Evolutionary conservation across 2,797 vertebrate species (phyloP).

Genomic region (Toxotes lorentzi): DNA sequence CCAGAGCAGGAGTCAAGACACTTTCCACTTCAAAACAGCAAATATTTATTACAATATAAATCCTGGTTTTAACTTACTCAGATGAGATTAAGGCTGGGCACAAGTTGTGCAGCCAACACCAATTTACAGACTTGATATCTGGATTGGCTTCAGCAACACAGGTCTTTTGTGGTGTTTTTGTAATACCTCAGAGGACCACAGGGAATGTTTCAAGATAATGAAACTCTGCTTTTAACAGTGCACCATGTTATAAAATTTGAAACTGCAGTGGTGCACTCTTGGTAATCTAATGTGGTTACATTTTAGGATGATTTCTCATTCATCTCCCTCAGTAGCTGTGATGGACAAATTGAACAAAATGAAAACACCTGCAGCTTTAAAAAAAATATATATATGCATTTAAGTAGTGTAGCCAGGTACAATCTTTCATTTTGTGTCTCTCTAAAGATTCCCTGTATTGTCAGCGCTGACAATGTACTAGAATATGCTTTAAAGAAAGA

Average conservation of each 20-base stretch:
- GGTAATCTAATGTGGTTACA: neutral
- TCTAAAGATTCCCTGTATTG: neutral
- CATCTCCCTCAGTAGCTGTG: neutral
- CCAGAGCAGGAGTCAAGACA: neutral
- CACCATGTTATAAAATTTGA: neutral
- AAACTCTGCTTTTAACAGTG: neutral
- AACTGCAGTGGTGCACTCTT: neutral
- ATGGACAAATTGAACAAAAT: neutral
- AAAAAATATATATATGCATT: neutral
- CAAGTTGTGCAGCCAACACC: constrained; percentile 10
- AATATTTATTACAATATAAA: constrained; percentile 11
- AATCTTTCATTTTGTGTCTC: neutral
- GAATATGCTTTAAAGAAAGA: neutral
- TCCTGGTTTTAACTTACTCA: constrained; percentile 18
- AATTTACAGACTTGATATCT: neutral
- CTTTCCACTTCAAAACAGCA: constrained; percentile 42
- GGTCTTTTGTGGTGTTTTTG: constrained; percentile 3
- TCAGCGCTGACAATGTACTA: neutral
- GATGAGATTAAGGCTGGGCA: constrained; percentile 10
- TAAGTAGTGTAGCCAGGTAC: neutral
- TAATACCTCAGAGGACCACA: constrained; percentile 22
- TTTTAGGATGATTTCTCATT: neutral
- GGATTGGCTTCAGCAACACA: constrained; percentile 8
- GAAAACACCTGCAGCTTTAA: neutral
- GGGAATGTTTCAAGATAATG: neutral